Evolutionary conservation across 1,140 invertebrate genomes (phyloP), one percentile per base, ranked within the genome.

Genomic region (Glossosoma conforme): DNA sequence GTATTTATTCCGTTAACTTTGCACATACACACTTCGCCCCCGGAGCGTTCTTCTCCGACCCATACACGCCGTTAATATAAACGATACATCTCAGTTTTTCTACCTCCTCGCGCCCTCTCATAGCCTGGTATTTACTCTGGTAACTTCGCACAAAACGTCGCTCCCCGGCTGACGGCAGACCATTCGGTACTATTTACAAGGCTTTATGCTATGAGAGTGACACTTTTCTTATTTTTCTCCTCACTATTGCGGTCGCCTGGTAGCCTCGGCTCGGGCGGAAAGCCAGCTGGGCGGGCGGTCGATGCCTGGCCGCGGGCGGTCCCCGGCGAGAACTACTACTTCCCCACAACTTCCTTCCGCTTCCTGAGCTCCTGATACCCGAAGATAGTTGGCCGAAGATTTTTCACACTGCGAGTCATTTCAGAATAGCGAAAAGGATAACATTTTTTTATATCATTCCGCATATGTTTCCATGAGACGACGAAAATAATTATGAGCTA

Each of bases 271-370:
- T 15, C 15, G 24, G 21, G 36, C 45, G 33, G 45, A 37, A 28
- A 18, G 35, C 43, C 8, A 15, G 24, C 21, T 13, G 20, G 32
- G 32, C 32, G 9, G 41, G 24, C 20, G 22, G 43, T 33, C 28
- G 22, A 15, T 22, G 43, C 24, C 24, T 25, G 33, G 18, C 43
- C 43, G 43, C 43, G 28, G 43, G 43, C 43, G 43, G 43, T 44
- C 20, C 18, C n/a, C 43, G 33, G 43, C 43, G 43, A 32, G 43
- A 32, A 25, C 8, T 30, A 28, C 17, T 32, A 25, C 33, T 40
- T 38, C 33, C 43, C 8, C 43, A 28, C 17, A 44, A 25, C 33
- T 40, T 38, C 43, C 43, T 44, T 44, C 25, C 43, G 24, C 33
- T 17, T 18, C 10, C 8, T 44, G 25, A 8, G 3, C 43, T 19